Evolutionary conservation across 2,113 vertebrate genomes (phyloP), one percentile per base, ranked within the genome.

Genomic region (Oceanites oceanicus): DNA sequence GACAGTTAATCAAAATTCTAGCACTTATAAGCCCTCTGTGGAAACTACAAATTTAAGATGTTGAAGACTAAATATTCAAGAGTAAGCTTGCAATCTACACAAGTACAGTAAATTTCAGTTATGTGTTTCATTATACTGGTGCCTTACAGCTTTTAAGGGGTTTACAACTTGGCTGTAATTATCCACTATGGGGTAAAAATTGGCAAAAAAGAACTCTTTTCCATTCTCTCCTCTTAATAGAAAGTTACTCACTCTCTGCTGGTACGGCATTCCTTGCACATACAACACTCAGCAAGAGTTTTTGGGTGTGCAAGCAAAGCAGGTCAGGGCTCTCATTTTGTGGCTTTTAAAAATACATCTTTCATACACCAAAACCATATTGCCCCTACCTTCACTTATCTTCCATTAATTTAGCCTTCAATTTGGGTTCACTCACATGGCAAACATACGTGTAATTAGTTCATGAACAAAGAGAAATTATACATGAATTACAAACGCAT

Each of bases 41-140:
- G 88, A 95, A 92, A 92, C 68, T 92, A 94, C 66, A 95, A 65
- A 94, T 94, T 95, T 96, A 91, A 94, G 94, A 95, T 93, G 65
- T 45, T 45, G 26, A 94, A 90, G 58, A 82, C 66, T 91, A 73
- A 88, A 92, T 94, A 92, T 97, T 94, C 81, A 90, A 84, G 88
- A 78, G 32, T 92, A 96, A 88, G 58, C 55, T 94, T 77, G 58
- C 91, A 96, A 90, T 79, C 86, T 94, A 92, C 65, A 70, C 62
- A 81, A 27, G n/a, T 79, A 94, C 78, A 94, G 92, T 97, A 96
- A 94, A 94, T 95, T 96, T 97, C 88, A 84, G 90, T 96, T 95
- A 97, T 49, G 97, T 97, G 96, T 97, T 97, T 97, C 96, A 97
- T 97, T 97, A 96, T 86, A 82, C 75, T 96, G 93, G 96, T 96